Evolutionary conservation across 2,888 invertebrate species (phyloP).

Genomic region (Ichneumon xanthorius): DNA sequence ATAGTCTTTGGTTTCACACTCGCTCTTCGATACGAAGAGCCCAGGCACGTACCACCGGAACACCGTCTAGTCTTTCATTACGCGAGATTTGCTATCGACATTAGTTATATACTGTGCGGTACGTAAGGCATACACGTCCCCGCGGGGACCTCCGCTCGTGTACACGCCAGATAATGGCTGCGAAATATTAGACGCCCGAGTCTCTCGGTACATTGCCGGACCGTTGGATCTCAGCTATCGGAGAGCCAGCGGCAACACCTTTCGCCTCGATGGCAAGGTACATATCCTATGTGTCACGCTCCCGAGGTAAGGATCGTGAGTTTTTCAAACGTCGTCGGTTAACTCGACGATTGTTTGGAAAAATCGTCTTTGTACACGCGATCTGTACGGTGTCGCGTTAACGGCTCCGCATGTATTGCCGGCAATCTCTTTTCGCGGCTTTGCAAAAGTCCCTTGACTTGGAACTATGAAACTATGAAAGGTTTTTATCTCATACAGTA

Average conservation of each 20-base stretch:
- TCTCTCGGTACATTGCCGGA: slow-evolving; percentile 24
- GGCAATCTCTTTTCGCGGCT: slow-evolving; percentile 7
- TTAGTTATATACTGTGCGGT: slow-evolving; percentile 1
- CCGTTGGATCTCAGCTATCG: slow-evolving; percentile 13
- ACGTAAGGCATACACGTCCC: slow-evolving; percentile 43
- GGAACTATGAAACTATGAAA: slow-evolving; percentile 13
- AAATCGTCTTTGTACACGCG: slow-evolving; percentile 40
- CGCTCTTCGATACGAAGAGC: slow-evolving; percentile 24
- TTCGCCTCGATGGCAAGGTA: slow-evolving; percentile 37
- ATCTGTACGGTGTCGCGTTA: slow-evolving; percentile 33
- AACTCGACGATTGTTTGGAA: slow-evolving; percentile 27
- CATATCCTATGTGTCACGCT: slow-evolving; percentile 53
- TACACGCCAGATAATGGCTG: slow-evolving; percentile 62
- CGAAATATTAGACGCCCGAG: slow-evolving; percentile 61
- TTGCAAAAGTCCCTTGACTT: slow-evolving; percentile 5
- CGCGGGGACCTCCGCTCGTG: slow-evolving; percentile 37
- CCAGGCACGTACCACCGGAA: slow-evolving; percentile 51
- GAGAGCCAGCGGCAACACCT: slow-evolving; percentile 33
- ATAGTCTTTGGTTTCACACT: slow-evolving; percentile 65
- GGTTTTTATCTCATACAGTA: background rate
- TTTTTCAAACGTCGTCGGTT: slow-evolving; percentile 38
- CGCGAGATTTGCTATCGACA: slow-evolving; percentile 43
- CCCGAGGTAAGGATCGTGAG: slow-evolving; percentile 13
- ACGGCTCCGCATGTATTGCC: background rate
- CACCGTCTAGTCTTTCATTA: slow-evolving; percentile 55